Conservation (phyloP, 2,113 vertebrate genomes). For the Acanthochromis polyacanthus region DNA sequence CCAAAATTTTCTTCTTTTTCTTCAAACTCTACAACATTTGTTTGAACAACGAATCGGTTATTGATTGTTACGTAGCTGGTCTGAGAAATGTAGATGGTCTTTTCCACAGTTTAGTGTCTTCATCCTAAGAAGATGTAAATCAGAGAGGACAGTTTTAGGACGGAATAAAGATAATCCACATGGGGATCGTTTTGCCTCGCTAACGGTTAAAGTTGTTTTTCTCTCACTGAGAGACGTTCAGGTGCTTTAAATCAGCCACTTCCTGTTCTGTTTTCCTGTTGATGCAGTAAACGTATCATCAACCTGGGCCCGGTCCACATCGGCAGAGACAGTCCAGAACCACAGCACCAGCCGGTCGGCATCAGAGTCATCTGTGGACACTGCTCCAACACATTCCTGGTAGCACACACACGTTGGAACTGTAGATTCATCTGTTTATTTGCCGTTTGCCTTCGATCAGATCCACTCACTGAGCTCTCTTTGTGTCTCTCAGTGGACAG, state of each 20-base stretch:
- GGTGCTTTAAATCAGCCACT: no score
- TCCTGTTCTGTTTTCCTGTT: background rate
- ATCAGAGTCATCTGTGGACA: constrained; percentile 82
- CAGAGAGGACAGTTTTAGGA: no score
- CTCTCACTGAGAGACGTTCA: background rate
- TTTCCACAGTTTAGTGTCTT: no score
- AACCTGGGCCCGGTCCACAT: constrained; percentile 81
- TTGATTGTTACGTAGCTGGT: no score
- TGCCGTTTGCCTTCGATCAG: background rate
- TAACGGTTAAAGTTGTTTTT: no score
- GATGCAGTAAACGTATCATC: constrained; percentile 80
- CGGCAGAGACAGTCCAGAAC: constrained; percentile 69
- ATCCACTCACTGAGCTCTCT: background rate
- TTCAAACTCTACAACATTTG: no score
- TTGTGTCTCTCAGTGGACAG: constrained; percentile 87
- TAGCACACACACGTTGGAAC: constrained; percentile 35
- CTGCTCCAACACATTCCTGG: constrained; percentile 82
- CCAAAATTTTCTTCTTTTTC: no score
- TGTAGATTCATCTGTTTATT: background rate
- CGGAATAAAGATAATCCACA: no score
- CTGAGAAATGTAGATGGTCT: no score
- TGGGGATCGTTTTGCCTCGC: no score
- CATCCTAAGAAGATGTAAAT: no score
- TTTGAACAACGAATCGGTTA: no score
- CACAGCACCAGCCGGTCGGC: constrained; percentile 71